Base-by-base conservation (phyloP, 2,888 invertebrate species). In the Acronicta psi region DNA sequence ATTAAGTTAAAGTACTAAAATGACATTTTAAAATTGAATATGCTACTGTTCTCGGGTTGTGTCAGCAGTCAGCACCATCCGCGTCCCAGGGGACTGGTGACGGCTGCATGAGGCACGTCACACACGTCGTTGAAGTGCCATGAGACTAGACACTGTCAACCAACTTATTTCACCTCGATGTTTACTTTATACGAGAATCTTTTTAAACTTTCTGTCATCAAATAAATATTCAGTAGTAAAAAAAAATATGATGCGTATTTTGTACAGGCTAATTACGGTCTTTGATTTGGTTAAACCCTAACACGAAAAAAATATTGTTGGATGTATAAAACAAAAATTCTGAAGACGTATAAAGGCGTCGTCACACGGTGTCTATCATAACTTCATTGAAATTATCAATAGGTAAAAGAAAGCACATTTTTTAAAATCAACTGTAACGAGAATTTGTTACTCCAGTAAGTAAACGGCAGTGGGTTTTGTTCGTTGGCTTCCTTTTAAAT, bases 51-150 rank as follows among this genome's bases (percentile, higher is more conserved):
- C 13, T 37, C 37, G 40, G 40, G 31, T n/a, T 31, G n/a, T 18
- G 38, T 5, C 52, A 25, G 25, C 9, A 38, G 42, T n/a, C n/a
- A n/a, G n/a, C n/a, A n/a, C n/a, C n/a, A 37, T 1, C 10, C 1
- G 29, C 4, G 6, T 40, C 47, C 61, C 61, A 8, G 10, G 18
- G 40, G 47, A 41, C 61, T 29, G 18, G 37, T 16, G 51, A 10
- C 16, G 37, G 16, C 46, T 51, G 46, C 31, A 31, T 41, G 4
- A 38, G 18, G 23, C 23, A n/a, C 10, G 31, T 16, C 13, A 44
- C 43, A 20, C 18, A 17, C 20, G 20, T 13, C 1, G 16, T 42
- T 13, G 13, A 18, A 29, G n/a, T 41, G 45, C 41, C 36, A 31
- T 23, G 40, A 49, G 37, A 46, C 14, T 16, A 31, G n/a, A 68